phyloP scores from a whole-genome alignment of 2,113 vertebrate genomes.

The Anguilla rostrata region DNA sequence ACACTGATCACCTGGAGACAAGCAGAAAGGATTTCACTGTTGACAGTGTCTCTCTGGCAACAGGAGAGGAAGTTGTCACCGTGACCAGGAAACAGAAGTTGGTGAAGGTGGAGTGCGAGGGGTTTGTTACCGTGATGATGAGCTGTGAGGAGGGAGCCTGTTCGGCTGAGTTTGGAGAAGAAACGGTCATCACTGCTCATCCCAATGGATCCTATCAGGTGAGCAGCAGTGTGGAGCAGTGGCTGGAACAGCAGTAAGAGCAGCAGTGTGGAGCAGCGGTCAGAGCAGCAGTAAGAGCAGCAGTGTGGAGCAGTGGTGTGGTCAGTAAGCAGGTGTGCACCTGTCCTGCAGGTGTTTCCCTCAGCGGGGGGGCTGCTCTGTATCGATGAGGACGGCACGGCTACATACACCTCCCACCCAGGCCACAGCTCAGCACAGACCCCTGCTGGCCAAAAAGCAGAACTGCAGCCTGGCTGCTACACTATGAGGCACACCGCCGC shows the following conservation, averaged over 20 bases:
- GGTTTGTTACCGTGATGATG: constrained; percentile 77
- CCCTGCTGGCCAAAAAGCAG: constrained; percentile 40
- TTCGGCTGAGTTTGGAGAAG: constrained; percentile 78
- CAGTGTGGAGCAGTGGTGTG: not conserved
- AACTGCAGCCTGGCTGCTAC: constrained; percentile 70
- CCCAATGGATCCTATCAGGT: constrained; percentile 82
- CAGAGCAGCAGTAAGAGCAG: too few relatives aligned
- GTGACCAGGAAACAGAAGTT: constrained; percentile 62
- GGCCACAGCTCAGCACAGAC: constrained; percentile 30
- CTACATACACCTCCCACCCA: constrained; percentile 71
- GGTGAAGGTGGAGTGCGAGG: constrained; percentile 75
- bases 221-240: not conserved
- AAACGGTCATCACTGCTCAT: constrained; percentile 78
- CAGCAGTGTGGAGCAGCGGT: too few relatives aligned
- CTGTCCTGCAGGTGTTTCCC: constrained; percentile 57
- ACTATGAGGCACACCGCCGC: constrained; percentile 77
- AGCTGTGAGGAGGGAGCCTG: constrained; percentile 73
- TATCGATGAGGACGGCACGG: constrained; percentile 75
- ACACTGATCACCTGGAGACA: not conserved
- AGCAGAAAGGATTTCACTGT: not conserved
- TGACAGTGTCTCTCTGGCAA: not conserved
- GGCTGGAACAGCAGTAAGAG: not conserved
- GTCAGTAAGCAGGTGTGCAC: not conserved
- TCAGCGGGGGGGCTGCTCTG: constrained; percentile 71
- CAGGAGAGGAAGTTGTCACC: constrained; percentile 31